Base-by-base conservation (phyloP, 2,797 vertebrate species). In the Lateolabrax maculatus region DNA sequence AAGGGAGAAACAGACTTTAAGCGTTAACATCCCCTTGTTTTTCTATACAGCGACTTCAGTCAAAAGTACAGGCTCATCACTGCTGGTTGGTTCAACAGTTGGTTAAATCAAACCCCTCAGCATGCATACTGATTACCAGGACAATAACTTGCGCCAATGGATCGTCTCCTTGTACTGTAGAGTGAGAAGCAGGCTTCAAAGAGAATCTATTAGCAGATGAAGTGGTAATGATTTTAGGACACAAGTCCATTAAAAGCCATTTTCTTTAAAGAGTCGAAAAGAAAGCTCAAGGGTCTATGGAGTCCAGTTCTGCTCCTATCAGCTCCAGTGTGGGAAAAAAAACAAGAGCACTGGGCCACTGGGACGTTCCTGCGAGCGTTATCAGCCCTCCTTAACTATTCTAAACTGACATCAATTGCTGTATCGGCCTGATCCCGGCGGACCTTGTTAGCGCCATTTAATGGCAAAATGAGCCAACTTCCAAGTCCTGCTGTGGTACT, bases 391-490 rank as follows among this genome's bases (percentile, higher is more conserved):
- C 81, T 87, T 93, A 92, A 93, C 86, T 89, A 92, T 90, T 92
- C 87, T 90, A 91, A 93, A 92, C 88, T 90, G 89, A 86, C 90
- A 93, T 90, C 89, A 91, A 87, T 90, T 88, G 85, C 86, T 81
- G 75, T 71, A 79, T 85, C 69, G 71, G 83, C 82, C 55, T 78
- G 52, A 74, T 94, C 93, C 93, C 93, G 84, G 85, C 6, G 89
- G 94, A 92, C 84, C 91, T 92, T 87, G 90, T 95, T 94, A 94
- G 80, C 81, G 83, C 80, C 81, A 81, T 92, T 92, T 91, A 93
- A 92, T 85, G 87, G 86, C 83, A 89, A 90, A 93, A 91, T 85
- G 87, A 93, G 90, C 86, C 88, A 79, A 84, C 80, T 89, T 89
- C 85, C 80, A 49, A 84, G 78, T 83, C 88, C 69, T 73, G 77